Base-by-base conservation (phyloP, 2,888 invertebrate genomes). In the Eupithecia tripunctaria region DNA sequence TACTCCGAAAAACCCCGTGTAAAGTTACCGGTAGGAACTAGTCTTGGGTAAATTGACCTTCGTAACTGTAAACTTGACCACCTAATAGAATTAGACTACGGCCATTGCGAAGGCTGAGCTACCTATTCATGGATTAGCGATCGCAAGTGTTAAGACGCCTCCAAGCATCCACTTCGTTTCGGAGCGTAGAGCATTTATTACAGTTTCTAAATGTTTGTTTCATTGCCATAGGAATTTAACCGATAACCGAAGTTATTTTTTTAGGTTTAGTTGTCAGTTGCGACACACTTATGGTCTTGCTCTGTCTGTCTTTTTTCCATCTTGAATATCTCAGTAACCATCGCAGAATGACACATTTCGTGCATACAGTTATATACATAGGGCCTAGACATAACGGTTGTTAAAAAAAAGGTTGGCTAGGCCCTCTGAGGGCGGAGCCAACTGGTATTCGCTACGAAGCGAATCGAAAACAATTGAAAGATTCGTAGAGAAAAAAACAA, bases 31-130 rank as follows among this genome's bases (percentile, higher is more conserved):
- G 14, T 12, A 56, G 56, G 21, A 56, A 5, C 25, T 56, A 56
- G 56, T 63, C 36, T 36, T 36, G 10, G 18, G 32, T 63, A n/a
- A 32, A 38, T 7, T 21, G 64, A 21, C 64, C 64, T 36, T 64
- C 64, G 64, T 60, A 21, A 38, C 15, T 7, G 41, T 60, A 29
- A 25, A 60, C 60, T 60, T 67, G 47, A 68, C 56, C 18, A 63
- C 62, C 43, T 69, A 69, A 69, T 69, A 62, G 63, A 43, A 69
- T 69, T 69, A 69, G 32, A 63, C 60, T 47, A 66, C 69, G 66
- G n/a, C 47, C 25, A 66, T 18, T 25, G 47, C 60, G 63, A 72
- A 72, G 65, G 68, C 59, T 68, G 43, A 25, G 25, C 56, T 56
- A 5, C 21, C 21, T 68, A 62, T 29, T n/a, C n/a, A 36, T 21